Percentiles rank a stretch among this genome's conserved stretches.
phyloP scores from a whole-genome alignment of 2,113 vertebrate species.

The Pithys albifrons region DNA sequence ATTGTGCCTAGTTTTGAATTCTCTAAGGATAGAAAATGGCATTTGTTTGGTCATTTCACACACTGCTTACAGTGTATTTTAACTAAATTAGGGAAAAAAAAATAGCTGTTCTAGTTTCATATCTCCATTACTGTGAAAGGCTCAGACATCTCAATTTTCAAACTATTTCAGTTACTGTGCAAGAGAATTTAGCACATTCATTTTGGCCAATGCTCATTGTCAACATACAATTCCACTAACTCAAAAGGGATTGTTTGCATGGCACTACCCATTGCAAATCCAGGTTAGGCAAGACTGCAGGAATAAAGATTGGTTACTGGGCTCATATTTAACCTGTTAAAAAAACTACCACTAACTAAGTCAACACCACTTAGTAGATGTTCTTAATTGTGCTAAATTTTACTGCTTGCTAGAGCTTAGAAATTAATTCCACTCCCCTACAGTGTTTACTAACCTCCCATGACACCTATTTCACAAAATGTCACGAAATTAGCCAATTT shows the following conservation, averaged over 20 bases:
- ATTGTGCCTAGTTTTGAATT: neutral
- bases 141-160: neutral
- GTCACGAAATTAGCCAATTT: neutral
- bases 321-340: neutral
- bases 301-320: neutral
- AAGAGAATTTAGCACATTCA: neutral
- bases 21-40: neutral
- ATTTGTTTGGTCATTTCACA: neutral
- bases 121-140: neutral
- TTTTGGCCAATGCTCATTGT: neutral
- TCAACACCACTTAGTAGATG: neutral
- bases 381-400: neutral
- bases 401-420: neutral
- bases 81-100: neutral
- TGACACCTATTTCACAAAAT: neutral
- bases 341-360: neutral
- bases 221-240: neutral
- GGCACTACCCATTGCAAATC: neutral
- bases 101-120: neutral
- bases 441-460: neutral
- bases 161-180: neutral
- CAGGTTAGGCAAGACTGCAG: neutral
- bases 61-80: neutral
- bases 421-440: neutral
- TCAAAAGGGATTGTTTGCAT: neutral